Base-by-base conservation (phyloP, 2,113 vertebrate genomes). In the Phrynosoma blainvillii region DNA sequence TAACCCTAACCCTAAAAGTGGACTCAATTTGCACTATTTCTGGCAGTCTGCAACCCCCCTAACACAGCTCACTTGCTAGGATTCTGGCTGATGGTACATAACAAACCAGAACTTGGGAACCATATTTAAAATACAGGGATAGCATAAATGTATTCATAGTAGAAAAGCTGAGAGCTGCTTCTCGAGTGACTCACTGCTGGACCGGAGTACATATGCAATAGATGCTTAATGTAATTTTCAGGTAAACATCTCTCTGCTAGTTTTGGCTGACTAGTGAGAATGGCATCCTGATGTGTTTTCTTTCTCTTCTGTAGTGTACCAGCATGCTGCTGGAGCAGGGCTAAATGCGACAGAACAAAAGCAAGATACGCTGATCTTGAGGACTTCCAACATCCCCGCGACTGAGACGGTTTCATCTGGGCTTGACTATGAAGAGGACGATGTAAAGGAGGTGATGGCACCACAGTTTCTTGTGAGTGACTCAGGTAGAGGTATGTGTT, bases 401-500 rank as follows among this genome's bases (percentile, higher is more conserved):
- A 52, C 88, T 0, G 92, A 90, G 32, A 56, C 56, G 10, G 75
- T 92, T 56, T 70, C 62, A 47, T 83, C 84, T 0, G 82, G 40
- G 1, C 36, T 83, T 0, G 94, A 97, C 66, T 93, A 95, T 66
- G 96, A 96, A 85, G 95, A 96, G 59, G 89, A 91, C 7, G 94
- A 93, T 5, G 94, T 96, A 25, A 90, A 91, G 6, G 92, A 93
- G n/a, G 92, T 65, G 1, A 93, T 93, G 2, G 86, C 93, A 1
- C 83, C 95, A 52, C 91, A 93, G 78, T 96, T 96, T 78, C 78
- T 97, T 3, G 79, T 96, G 59, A 96, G 96, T 12, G 95, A 96
- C 32, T 88, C 93, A 65, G 87, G 96, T 73, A 93, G 94, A 94
- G 97, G 97, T 97, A 92, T 94, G 96, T 79, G 14, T 62, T 36